Conservation (phyloP, 2,113 vertebrate genomes). For the Mirounga angustirostris region DNA sequence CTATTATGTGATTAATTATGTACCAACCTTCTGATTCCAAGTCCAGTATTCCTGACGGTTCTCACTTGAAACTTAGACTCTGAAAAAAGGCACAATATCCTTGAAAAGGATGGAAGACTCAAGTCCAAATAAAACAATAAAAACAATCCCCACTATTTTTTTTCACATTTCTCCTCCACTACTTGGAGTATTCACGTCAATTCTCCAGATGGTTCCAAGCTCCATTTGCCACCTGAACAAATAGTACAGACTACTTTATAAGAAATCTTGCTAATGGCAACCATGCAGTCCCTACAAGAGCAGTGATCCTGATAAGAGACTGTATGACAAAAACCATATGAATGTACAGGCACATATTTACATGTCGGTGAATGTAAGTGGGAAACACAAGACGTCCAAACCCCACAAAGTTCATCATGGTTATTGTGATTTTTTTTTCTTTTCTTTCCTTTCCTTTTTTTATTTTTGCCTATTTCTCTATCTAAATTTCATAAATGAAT, state of each 20-base stretch:
- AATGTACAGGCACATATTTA: not conserved
- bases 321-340: not conserved
- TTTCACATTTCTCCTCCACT: not conserved
- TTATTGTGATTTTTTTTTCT: not conserved
- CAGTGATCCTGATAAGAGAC: not conserved
- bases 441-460: not conserved
- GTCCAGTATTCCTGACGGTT: not conserved
- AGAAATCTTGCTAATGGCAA: not conserved
- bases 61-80: not conserved
- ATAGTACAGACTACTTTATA: accelerated
- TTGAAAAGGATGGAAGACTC: not conserved
- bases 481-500: not conserved
- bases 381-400: not conserved
- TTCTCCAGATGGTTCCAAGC: not conserved
- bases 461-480: not conserved
- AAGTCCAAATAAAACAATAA: not conserved
- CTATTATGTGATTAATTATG: not conserved
- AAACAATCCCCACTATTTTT: not conserved
- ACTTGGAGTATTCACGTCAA: not conserved
- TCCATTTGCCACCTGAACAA: not conserved
- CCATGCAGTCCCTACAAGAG: not conserved
- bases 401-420: not conserved
- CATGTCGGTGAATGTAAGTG: not conserved
- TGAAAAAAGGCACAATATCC: not conserved
- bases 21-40: not conserved